Percentiles rank a stretch among this genome's conserved stretches.
Evolutionary conservation across 1,140 invertebrate genomes (phyloP).

Genomic region (Asbolus verrucosus): DNA sequence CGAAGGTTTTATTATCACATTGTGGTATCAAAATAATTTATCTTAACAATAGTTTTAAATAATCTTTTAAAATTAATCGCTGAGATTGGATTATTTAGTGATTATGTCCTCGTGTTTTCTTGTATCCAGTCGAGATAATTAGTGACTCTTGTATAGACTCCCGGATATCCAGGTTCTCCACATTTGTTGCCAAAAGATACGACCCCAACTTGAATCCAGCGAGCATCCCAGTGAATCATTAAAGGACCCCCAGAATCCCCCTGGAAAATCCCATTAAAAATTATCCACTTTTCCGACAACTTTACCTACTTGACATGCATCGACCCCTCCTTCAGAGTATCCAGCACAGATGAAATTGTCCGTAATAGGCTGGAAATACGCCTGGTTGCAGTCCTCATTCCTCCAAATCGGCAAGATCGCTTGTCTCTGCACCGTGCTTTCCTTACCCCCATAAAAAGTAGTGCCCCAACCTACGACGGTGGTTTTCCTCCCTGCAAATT

Average conservation of each 20-base stretch:
- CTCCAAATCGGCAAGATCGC: constrained; percentile 90
- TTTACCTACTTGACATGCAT: constrained; percentile 85
- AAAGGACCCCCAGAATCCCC: constrained; percentile 85
- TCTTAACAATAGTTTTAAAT: constrained; percentile 18
- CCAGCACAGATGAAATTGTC: constrained; percentile 92
- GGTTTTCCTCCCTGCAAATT: constrained; percentile 77
- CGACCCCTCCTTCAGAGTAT: constrained; percentile 88
- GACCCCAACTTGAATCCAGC: constrained; percentile 89
- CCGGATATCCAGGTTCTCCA: constrained; percentile 87
- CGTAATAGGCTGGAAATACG: constrained; percentile 93
- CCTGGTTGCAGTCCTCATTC: constrained; percentile 89
- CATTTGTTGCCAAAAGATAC: constrained; percentile 94
- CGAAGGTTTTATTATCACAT: constrained; percentile 9
- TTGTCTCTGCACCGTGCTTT: constrained; percentile 85
- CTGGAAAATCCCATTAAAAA: too few species aligned
- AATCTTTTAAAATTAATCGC: constrained; percentile 12
- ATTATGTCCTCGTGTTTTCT: constrained; percentile 62
- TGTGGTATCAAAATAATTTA: constrained; percentile 12
- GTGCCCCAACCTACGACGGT: constrained; percentile 95
- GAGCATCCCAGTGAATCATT: constrained; percentile 80
- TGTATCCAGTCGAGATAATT: constrained; percentile 74
- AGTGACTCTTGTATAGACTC: constrained; percentile 80
- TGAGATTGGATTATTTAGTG: background rate
- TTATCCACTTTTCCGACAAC: too few species aligned
- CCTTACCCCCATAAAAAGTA: constrained; percentile 86